Evolutionary conservation across 2,113 vertebrate species (phyloP).

Genomic region (Sardina pilchardus): DNA sequence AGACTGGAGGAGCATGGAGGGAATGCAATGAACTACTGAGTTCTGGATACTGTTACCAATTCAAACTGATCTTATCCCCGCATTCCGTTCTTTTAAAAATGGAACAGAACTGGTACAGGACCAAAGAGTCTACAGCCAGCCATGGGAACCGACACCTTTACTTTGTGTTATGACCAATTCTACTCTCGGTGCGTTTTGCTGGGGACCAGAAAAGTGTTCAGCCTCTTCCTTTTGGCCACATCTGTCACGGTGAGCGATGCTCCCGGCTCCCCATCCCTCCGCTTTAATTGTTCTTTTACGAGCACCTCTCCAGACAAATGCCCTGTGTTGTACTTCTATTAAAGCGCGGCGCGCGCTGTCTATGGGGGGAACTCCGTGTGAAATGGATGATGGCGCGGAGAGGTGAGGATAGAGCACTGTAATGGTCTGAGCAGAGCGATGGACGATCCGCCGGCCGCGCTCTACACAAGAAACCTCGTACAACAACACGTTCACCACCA

Average conservation of each 20-base stretch:
- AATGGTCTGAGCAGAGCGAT: slow-evolving; percentile 43
- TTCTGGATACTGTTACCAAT: neutral
- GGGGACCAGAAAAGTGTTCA: neutral
- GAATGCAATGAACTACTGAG: neutral
- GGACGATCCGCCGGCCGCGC: slow-evolving; percentile 11
- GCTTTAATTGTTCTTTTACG: slow-evolving; percentile 53
- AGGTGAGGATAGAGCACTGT: slow-evolving; percentile 25
- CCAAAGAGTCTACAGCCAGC: neutral
- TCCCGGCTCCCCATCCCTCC: slow-evolving; percentile 26
- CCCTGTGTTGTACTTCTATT: slow-evolving; percentile 44
- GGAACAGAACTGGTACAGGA: neutral
- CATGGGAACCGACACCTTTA: neutral
- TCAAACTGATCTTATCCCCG: neutral
- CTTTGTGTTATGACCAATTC: neutral
- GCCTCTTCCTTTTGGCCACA: slow-evolving; percentile 27
- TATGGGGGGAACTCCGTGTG: neutral
- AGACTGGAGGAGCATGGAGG: neutral
- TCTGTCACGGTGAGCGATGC: slow-evolving; percentile 50
- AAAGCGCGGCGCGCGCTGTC: slow-evolving; percentile 40
- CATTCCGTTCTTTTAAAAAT: neutral
- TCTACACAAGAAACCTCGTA: slow-evolving; percentile 16
- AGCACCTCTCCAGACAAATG: slow-evolving; percentile 47
- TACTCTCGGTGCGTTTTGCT: neutral
- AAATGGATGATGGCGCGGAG: slow-evolving; percentile 25
- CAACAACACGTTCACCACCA: neutral